phyloP scores from a whole-genome alignment of 2,113 vertebrate genomes.

The Apteryx mantelli region DNA sequence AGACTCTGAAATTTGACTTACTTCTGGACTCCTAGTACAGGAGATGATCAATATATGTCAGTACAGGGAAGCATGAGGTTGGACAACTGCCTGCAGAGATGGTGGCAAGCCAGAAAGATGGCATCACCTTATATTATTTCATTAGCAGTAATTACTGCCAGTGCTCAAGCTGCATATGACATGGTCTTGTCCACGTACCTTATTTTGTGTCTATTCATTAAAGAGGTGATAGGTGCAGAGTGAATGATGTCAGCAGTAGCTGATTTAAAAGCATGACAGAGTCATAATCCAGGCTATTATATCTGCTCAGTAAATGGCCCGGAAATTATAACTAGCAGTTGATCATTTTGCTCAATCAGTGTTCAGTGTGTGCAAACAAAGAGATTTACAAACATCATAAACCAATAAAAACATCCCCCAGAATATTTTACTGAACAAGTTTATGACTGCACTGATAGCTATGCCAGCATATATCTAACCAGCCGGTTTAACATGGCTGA shows the following conservation, averaged over 20 bases:
- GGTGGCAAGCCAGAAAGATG: slow-evolving; percentile 9
- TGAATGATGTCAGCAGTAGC: slow-evolving; percentile 11
- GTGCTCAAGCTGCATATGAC: background rate
- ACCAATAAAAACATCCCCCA: slow-evolving; percentile 56
- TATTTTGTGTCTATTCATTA: slow-evolving; percentile 16
- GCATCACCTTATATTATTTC: slow-evolving; percentile 17
- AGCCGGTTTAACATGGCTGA: slow-evolving; percentile 36
- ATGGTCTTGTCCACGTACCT: background rate
- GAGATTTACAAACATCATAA: slow-evolving; percentile 58
- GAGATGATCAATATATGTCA: background rate
- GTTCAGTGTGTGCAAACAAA: slow-evolving; percentile 43
- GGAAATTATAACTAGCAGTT: slow-evolving; percentile 17
- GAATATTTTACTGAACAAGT: slow-evolving; percentile 11
- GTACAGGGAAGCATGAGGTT: background rate
- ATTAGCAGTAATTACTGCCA: slow-evolving; percentile 25
- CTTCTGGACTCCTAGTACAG: background rate
- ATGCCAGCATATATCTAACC: background rate
- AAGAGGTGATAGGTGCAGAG: slow-evolving; percentile 33
- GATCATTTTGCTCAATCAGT: slow-evolving; percentile 34
- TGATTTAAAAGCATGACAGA: slow-evolving; percentile 11
- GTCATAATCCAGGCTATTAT: background rate
- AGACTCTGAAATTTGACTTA: background rate
- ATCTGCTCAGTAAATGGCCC: background rate
- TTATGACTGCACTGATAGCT: slow-evolving; percentile 29
- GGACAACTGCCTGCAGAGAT: background rate